Evolutionary conservation across 2,888 invertebrate genomes (phyloP), one percentile per base, ranked within the genome.

Genomic region (Lasius fuliginosus): DNA sequence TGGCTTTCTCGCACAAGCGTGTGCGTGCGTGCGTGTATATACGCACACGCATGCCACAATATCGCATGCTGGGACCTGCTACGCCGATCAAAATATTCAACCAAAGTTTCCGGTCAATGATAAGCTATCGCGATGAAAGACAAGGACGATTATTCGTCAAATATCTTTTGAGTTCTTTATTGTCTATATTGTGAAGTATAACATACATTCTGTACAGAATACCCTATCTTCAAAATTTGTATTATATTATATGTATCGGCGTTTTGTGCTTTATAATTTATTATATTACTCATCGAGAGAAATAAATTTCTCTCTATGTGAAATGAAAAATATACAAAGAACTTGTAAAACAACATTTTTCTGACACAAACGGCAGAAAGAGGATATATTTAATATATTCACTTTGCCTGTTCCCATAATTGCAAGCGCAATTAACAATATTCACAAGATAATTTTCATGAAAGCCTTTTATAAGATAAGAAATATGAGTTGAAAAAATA

Each of bases 51-150:
- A 9, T 73, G 9, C 23, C 33, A 30, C 40, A 67, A 53, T 60
- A 73, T 62, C 67, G 71, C 76, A 40, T 40, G n/a, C n/a, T n/a
- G 58, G 58, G 79, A 84, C 82, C 75, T 53, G 56, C 71, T 69
- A 73, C 40, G 85, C 67, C 73, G 82, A 84, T 85, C 71, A 81
- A 81, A 79, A 67, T 85, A 68, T 74, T 71, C 75, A 71, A 83
- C 83, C 74, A 89, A 87, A 86, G 87, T 85, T 85, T 75, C 60
- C 46, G 68, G 30, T 69, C 49, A 82, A 79, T 89, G 90, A 89
- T 84, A 88, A 89, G 86, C 82, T 68, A 73, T 71, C 62, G 46
- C 60, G 67, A 75, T 60, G 86, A 83, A 81, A 27, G 40, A 56
- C 68, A 56, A 79, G 56, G 46, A 33, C 46, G 53, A 73, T 79